These are phyloP conservation scores for Cyprinodon diabolis DNA, from an alignment of 2,797 vertebrate genomes.

Conservation along the genomic window DNA sequence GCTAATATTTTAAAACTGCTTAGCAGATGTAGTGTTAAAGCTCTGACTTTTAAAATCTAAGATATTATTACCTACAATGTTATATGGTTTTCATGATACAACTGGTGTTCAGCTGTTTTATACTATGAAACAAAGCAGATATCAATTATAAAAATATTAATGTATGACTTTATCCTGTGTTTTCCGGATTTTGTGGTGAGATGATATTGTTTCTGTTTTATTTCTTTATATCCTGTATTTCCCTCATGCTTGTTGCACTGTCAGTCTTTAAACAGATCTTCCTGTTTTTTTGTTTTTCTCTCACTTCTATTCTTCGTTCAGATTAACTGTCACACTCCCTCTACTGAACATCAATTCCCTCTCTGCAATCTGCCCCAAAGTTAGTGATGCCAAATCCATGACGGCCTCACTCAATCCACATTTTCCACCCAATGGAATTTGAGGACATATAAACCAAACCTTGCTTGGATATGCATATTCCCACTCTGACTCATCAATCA, in stretches of 20 bases:
- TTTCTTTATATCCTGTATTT: conserved; percentile 54
- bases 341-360: conserved; percentile 79
- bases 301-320: conserved; percentile 76
- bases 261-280: conserved; percentile 81
- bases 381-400: conserved; percentile 74
- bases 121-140: conserved; percentile 44
- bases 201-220: conserved; percentile 68
- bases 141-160: conserved; percentile 55
- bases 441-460: conserved; percentile 75
- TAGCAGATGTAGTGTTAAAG: too few relatives aligned
- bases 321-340: conserved; percentile 81
- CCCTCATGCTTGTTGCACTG: conserved; percentile 73
- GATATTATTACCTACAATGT: too few relatives aligned
- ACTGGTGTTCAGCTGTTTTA: too few relatives aligned
- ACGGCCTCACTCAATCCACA: conserved; percentile 81
- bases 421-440: conserved; percentile 80
- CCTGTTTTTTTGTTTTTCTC: conserved; percentile 69
- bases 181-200: conserved; percentile 59
- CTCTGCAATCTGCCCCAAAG: conserved; percentile 75
- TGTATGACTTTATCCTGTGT: conserved; percentile 51
- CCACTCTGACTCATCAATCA: conserved; percentile 76
- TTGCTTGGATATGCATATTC: conserved; percentile 79
- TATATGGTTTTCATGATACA: too few relatives aligned
- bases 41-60: too few relatives aligned
- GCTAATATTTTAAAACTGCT: too few relatives aligned